Conservation (phyloP, 2,113 vertebrate genomes). For the Spheniscus mendiculus region DNA sequence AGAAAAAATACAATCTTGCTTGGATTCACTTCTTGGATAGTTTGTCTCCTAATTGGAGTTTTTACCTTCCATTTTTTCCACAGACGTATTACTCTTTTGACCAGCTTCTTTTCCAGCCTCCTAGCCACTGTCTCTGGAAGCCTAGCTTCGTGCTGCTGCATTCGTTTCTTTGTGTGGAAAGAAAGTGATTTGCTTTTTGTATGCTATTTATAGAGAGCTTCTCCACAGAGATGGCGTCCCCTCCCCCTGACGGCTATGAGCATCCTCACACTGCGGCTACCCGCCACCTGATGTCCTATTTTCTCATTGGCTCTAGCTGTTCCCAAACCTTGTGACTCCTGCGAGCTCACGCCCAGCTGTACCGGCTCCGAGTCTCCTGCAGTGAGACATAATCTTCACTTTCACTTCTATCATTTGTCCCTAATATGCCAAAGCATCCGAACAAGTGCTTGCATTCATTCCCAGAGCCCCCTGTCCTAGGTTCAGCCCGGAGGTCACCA, state of each 20-base stretch:
- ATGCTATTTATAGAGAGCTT: slow-evolving; percentile 59
- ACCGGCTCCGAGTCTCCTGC: background rate
- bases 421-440: background rate
- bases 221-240: background rate
- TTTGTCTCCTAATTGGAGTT: background rate
- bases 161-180: slow-evolving; percentile 11
- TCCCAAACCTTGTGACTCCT: slow-evolving; percentile 55
- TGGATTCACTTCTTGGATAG: background rate
- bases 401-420: slow-evolving; percentile 23
- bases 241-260: background rate
- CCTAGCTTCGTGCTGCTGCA: background rate
- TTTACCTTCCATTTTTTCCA: background rate
- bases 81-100: rapidly evolving
- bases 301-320: slow-evolving; percentile 63
- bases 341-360: slow-evolving; percentile 18
- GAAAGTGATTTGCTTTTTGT: slow-evolving; percentile 27
- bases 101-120: background rate
- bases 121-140: background rate
- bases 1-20: background rate
- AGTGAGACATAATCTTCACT: slow-evolving; percentile 39
- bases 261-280: background rate
- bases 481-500: background rate
- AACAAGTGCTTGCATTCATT: background rate
- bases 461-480: background rate
- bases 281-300: slow-evolving; percentile 63